A percentile compares a stretch with the other conserved stretches of the same genome.
These are phyloP conservation scores for Neoaliturus tenellus DNA, from an alignment of 2,888 invertebrate genomes.

Conservation along the genomic window DNA sequence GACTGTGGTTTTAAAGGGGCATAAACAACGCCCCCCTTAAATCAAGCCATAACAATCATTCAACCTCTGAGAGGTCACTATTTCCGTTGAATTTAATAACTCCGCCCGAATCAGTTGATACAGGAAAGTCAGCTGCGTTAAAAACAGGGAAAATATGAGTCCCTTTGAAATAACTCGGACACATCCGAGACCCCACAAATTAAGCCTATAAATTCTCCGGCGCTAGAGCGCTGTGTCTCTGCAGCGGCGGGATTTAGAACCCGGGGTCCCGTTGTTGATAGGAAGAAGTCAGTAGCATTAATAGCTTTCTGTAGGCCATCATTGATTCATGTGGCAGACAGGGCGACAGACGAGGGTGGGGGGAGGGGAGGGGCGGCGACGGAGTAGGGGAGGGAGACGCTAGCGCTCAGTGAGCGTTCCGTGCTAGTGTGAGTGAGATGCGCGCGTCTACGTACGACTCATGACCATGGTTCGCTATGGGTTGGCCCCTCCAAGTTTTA, in stretches of 20 bases:
- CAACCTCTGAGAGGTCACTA: background rate
- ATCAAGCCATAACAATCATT: background rate
- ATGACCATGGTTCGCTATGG: slow-evolving; percentile 53
- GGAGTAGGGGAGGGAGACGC: background rate
- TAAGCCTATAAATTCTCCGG: slow-evolving; percentile 12
- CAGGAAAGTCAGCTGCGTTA: background rate
- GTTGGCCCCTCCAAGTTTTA: slow-evolving; percentile 54
- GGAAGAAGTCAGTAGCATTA: slow-evolving; percentile 36
- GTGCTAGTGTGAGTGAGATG: slow-evolving; percentile 17
- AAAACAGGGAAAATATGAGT: background rate
- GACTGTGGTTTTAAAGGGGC: background rate
- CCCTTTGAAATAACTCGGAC: background rate
- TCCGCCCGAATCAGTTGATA: background rate
- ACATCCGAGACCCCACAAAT: slow-evolving; percentile 2
- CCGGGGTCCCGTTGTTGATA: slow-evolving; percentile 26
- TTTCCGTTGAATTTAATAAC: slow-evolving; percentile 15
- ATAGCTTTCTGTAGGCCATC: slow-evolving; percentile 41
- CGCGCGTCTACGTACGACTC: slow-evolving; percentile 21
- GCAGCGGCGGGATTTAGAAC: background rate
- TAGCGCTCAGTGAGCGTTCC: background rate
- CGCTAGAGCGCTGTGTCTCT: background rate
- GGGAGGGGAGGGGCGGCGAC: slow-evolving; percentile 57
- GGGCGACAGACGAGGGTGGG: slow-evolving; percentile 63
- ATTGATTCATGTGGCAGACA: slow-evolving; percentile 58
- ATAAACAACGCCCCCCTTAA: background rate